phyloP scores from a whole-genome alignment of 2,113 vertebrate genomes.

The Crotalus viridis region DNA sequence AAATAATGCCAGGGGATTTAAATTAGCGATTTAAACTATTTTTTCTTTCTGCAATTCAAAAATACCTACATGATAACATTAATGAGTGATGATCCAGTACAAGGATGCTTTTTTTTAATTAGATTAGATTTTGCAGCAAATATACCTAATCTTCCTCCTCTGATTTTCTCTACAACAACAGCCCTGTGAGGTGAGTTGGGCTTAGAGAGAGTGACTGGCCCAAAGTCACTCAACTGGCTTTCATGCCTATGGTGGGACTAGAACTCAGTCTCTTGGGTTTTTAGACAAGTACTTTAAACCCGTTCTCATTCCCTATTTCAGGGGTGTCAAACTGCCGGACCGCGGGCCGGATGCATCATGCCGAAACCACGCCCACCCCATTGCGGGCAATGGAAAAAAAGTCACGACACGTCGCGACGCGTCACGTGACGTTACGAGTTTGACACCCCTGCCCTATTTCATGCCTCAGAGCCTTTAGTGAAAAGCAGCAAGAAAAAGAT shows the following conservation, averaged over 20 bases:
- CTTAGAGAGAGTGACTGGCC: neutral
- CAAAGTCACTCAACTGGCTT: neutral
- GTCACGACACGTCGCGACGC: no score
- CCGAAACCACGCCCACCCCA: no score
- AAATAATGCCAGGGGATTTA: neutral
- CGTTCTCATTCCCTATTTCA: neutral
- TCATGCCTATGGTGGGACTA: neutral
- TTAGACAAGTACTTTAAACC: neutral
- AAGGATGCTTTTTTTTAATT: neutral
- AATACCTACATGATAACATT: neutral
- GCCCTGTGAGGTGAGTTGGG: neutral
- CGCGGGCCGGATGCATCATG: no score
- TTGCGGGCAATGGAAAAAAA: no score
- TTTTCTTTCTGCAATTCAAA: neutral
- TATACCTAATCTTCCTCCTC: neutral
- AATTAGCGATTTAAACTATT: neutral
- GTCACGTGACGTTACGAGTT: no score
- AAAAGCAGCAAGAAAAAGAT: conserved; percentile 9
- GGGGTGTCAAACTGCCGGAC: no score
- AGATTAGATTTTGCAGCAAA: neutral
- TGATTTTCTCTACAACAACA: neutral
- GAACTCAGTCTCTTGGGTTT: neutral
- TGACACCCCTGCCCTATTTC: neutral
- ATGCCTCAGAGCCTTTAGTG: neutral
- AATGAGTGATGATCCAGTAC: neutral